Evolutionary conservation across 2,113 vertebrate species (phyloP), one percentile per base, ranked within the genome.

Genomic region (Corvus cornix): DNA sequence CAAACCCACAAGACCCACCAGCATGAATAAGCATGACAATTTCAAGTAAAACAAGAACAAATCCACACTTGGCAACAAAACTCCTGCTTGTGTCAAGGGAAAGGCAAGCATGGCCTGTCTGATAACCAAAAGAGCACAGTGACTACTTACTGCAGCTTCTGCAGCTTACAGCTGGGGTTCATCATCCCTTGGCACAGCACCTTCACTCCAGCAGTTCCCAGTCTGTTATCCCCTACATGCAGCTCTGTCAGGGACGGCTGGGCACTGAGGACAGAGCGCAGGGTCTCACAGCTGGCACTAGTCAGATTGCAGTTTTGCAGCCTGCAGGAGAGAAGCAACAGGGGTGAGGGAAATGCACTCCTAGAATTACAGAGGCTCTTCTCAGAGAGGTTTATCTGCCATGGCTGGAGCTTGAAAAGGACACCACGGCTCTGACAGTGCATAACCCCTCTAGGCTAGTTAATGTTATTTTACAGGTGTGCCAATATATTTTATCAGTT

Each of bases 291-390:
- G 94, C 97, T 93, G 20, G 95, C 93, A 30, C 88, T 93, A 0
- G 97, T 98, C 85, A 98, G 87, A 41, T 80, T 70, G 84, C 98
- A 98, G 95, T 97, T 97, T n/a, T 96, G 97, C 79, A 98, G 83
- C 90, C 98, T 98, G 86, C 10, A 39, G 26, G 59, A 81, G 21
- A 90, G 44, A 80, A 44, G 33, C n/a, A 92, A 56, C 11, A 0
- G 0, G 20, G 35, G 17, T 73, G 63, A 94, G 41, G 35, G 46
- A 74, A 89, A 52, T 3, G 16, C 31, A 51, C 8, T 28, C 52
- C 27, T n/a, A 37, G 19, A 73, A 64, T 22, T 49, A 43, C 1
- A 1, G 17, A 58, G 7, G n/a, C 3, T 89, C 12, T 53, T 73
- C 70, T 89, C 39, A 37, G n/a, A 60, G 41, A 69, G 11, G 20